Conservation (phyloP, 2,888 invertebrate genomes). For the Nezara viridula region DNA sequence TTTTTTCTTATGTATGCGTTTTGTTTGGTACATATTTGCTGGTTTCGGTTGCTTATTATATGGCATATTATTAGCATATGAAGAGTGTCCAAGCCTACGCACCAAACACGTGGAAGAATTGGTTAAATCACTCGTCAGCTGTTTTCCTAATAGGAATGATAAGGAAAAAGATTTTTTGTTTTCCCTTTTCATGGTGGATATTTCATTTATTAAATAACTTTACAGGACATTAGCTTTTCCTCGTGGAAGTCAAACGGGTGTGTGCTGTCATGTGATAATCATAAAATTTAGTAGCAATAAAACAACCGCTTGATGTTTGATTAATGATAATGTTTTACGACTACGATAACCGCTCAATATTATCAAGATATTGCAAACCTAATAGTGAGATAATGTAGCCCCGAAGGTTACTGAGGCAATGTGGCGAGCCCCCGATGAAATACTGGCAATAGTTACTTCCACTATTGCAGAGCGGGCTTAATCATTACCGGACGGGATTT, state of each 20-base stretch:
- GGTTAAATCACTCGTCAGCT: too few relatives aligned
- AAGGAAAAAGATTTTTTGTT: too few relatives aligned
- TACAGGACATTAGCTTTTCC: background rate
- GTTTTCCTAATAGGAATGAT: too few relatives aligned
- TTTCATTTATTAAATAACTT: too few relatives aligned
- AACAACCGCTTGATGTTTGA: background rate
- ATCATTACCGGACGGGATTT: conserved; percentile 23
- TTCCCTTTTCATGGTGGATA: too few relatives aligned
- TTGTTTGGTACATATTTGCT: too few relatives aligned
- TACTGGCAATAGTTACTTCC: conserved; percentile 11
- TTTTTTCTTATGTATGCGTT: too few relatives aligned
- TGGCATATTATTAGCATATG: too few relatives aligned
- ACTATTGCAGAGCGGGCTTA: background rate
- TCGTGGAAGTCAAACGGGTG: background rate
- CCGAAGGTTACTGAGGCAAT: background rate
- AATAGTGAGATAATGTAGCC: background rate
- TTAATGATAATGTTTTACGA: background rate
- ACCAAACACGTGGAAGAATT: too few relatives aligned
- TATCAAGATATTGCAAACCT: background rate
- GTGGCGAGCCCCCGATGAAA: background rate
- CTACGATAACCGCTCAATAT: background rate
- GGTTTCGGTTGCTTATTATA: too few relatives aligned
- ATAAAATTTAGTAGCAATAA: background rate
- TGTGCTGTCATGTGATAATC: background rate
- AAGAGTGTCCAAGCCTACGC: too few relatives aligned